Evolutionary conservation across 2,888 invertebrate genomes (phyloP), one percentile per base, ranked within the genome.

Genomic region (Helleia helle): DNA sequence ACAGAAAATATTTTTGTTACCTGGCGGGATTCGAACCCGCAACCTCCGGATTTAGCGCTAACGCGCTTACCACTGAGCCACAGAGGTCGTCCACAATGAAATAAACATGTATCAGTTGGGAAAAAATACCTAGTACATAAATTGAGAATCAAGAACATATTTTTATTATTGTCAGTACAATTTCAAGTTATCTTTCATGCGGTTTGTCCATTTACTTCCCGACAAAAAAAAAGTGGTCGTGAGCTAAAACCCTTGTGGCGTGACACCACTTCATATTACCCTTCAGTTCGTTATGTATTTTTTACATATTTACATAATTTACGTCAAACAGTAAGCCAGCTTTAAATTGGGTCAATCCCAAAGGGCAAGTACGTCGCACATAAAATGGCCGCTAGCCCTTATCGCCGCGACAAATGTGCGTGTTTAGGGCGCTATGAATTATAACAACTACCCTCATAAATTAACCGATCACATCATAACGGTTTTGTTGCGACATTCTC

Each of bases 401-500:
- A 67, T 48, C 47, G 47, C 36, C 46, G 44, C 52, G 58, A 69
- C 67, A 65, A 71, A 71, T 65, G 68, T 57, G 61, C 55, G 59
- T 59, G 57, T 51, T 45, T 44, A 49, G 45, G 52, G 50, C 54
- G 58, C 62, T 53, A 64, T 71, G 67, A 66, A 64, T 71, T 62
- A 49, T 42, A 43, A 36, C 47, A 59, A 66, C 59, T 59, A 55
- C 55, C 43, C 44, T 48, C 55, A 65, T 73, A 67, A 66, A 64
- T 74, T 71, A 70, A 51, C 51, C 56, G 62, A 58, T 63, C 70
- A 63, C 63, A 59, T 67, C 66, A 65, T 65, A 65, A 58, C 54
- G 50, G 48, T 41, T 44, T 44, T 43, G 41, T 39, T 42, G 37
- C 30, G 40, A 27, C 22, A 22, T 34, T 34, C 34, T 34, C 34